These are phyloP conservation scores for Dasyprocta punctata DNA, from an alignment of 2,113 vertebrate genomes.

Conservation along the genomic window DNA sequence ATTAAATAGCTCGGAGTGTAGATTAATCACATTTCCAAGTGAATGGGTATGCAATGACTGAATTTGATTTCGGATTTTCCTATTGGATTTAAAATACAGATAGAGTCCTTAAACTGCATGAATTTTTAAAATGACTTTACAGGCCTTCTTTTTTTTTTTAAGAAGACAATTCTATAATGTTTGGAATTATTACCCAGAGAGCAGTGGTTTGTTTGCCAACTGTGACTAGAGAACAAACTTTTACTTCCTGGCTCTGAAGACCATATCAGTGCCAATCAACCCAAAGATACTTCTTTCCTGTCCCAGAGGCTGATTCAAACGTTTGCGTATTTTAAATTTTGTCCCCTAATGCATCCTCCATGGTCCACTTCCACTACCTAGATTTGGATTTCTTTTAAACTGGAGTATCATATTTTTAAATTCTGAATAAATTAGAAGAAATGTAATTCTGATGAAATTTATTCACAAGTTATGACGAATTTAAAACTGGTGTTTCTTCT, in stretches of 20 bases:
- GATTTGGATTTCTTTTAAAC: background rate
- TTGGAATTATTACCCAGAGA: slow-evolving; percentile 4
- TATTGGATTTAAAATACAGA: slow-evolving; percentile 10
- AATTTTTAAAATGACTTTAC: background rate
- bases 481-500: slow-evolving; percentile 40
- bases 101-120: background rate
- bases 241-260: background rate
- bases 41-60: slow-evolving; percentile 9
- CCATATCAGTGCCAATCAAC: background rate
- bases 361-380: background rate
- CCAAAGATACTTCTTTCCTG: background rate
- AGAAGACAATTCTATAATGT: background rate
- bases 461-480: background rate
- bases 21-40: slow-evolving; percentile 1
- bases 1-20: background rate
- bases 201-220: slow-evolving; percentile 7
- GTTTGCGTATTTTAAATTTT: background rate
- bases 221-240: background rate
- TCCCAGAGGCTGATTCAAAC: background rate
- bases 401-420: background rate
- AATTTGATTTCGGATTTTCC: slow-evolving; percentile 28
- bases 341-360: background rate
- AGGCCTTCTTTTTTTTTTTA: background rate
- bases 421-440: slow-evolving; percentile 13
- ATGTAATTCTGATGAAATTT: background rate